Evolutionary conservation across 2,113 vertebrate genomes (phyloP), one percentile per base, ranked within the genome.

Genomic region (Lepus europaeus): DNA sequence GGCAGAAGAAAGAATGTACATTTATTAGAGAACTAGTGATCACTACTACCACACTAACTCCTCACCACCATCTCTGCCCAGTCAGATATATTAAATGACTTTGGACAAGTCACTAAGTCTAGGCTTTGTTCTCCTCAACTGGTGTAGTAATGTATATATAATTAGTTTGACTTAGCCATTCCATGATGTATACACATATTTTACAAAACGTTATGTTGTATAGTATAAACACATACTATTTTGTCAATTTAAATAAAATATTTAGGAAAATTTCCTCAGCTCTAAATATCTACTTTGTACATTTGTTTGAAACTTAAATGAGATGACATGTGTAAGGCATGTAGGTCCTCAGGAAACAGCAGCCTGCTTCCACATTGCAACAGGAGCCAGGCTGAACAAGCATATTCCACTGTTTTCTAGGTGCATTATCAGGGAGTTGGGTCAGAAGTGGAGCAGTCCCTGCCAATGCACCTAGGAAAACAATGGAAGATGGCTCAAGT

Each of bases 1-100:
- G 9, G 27, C 29, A 90, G 53, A 89, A 94, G 8, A 25, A 5
- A 74, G 5, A 87, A 33, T 72, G 23, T 22, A 3, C 51, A 81
- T 84, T 93, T 90, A 73, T 66, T 39, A 95, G 39, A 77, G 79
- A 92, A 87, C 2, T 29, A 64, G 39, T 20, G 72, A 68, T 61
- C 27, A 3, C 19, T 91, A 25, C 16, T 17, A 74, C 0, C 51
- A 27, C 39, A 81, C 13, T 73, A 68, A 27, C 19, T 74, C 74
- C 68, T 87, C 7, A 51, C 45, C 33, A 29, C n/a, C 33, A 79
- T 49, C 56, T 68, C 78, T 85, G 33, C 31, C 29, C 49, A 27
- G 0, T 80, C 56, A 90, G 25, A 94, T 49, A 79, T 49, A 39
- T 29, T 63, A 92, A 72, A 90, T 33, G 36, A 68, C 22, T 68